A percentile compares a stretch with the other conserved stretches of the same genome.
Evolutionary conservation across 2,888 invertebrate species (phyloP).

Genomic region (Nomada fabriciana): DNA sequence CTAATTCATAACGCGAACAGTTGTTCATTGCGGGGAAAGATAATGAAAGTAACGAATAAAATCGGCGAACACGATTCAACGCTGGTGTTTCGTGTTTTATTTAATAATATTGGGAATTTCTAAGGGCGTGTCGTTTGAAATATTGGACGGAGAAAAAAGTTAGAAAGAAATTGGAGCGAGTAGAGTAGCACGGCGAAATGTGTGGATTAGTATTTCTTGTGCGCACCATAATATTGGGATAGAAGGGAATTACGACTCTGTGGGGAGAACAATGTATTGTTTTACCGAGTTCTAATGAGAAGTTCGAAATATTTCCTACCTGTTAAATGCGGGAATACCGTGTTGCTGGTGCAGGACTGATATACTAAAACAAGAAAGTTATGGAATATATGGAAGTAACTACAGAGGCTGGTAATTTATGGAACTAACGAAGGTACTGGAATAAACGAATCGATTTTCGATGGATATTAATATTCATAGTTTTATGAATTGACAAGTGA

Average conservation of each 20-base stretch:
- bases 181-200: not conserved
- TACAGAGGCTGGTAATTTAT: not conserved
- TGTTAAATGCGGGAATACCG: too few relatives aligned
- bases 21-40: not conserved
- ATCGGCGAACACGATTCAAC: not conserved
- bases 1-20: not conserved
- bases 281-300: too few relatives aligned
- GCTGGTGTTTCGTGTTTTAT: not conserved
- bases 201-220: not conserved
- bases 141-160: too few relatives aligned
- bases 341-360: too few relatives aligned
- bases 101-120: not conserved
- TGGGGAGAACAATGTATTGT: too few relatives aligned
- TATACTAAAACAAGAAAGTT: too few relatives aligned
- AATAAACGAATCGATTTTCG: slow-evolving; percentile 2
- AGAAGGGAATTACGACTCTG: not conserved
- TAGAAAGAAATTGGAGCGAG: too few relatives aligned
- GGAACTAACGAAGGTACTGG: not conserved
- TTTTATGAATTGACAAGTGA: slow-evolving; percentile 15
- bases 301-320: too few relatives aligned
- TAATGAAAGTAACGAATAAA: not conserved
- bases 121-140: not conserved
- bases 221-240: not conserved
- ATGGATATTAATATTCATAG: slow-evolving; percentile 18
- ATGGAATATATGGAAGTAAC: too few relatives aligned